Percentiles rank a stretch among this genome's conserved stretches.
Evolutionary conservation across 2,797 vertebrate species (phyloP).

Genomic region (Natrix natrix): DNA sequence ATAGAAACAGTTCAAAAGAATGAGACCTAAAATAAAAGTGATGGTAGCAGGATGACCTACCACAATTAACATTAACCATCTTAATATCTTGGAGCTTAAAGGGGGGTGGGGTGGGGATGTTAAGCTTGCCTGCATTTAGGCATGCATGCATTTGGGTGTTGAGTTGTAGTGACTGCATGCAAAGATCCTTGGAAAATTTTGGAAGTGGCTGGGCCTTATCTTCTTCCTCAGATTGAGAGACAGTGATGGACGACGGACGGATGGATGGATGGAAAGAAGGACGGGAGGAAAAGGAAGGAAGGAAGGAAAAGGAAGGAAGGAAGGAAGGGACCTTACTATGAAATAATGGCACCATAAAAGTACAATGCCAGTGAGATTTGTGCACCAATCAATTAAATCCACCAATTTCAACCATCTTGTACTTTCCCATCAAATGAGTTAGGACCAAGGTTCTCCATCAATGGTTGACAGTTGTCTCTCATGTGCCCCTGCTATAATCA

Average conservation of each 20-base stretch:
- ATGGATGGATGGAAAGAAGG: background rate
- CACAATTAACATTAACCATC: background rate
- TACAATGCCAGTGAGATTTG: background rate
- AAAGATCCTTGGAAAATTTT: background rate
- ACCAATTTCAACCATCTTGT: background rate
- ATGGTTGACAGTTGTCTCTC: background rate
- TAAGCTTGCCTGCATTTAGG: background rate
- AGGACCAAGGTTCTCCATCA: background rate
- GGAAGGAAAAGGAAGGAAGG: background rate
- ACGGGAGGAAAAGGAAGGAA: too few species aligned
- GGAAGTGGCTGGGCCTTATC: background rate
- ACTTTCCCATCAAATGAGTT: background rate
- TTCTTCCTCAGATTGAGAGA: background rate
- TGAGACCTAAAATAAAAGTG: background rate
- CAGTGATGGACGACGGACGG: background rate
- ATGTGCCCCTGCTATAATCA: background rate
- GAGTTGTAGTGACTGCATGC: background rate
- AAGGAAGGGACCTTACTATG: background rate
- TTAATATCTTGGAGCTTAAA: background rate
- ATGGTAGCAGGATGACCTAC: background rate
- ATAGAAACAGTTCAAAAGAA: background rate
- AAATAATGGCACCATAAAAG: background rate
- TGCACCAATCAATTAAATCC: background rate
- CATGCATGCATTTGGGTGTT: background rate
- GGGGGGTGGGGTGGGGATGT: background rate